These are phyloP conservation scores for Aethina tumida DNA, from an alignment of 1,140 invertebrate species.

Conservation along the genomic window DNA sequence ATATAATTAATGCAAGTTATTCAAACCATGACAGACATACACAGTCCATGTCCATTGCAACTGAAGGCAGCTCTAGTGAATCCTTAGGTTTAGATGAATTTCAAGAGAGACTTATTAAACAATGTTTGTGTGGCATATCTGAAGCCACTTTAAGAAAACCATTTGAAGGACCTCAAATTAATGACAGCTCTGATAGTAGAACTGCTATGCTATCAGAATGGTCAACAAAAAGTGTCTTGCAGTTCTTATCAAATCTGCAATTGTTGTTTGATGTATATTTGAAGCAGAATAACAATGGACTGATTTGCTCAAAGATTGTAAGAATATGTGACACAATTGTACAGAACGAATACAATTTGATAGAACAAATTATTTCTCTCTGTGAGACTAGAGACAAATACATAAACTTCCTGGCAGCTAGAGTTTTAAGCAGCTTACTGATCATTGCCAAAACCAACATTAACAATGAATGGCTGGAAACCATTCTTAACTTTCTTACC, in stretches of 20 bases:
- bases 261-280: slow-evolving; percentile 74
- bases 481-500: slow-evolving; percentile 56
- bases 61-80: neutral
- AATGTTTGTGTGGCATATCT: slow-evolving; percentile 68
- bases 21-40: slow-evolving; percentile 4
- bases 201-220: slow-evolving; percentile 53
- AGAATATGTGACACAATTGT: slow-evolving; percentile 70
- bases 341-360: slow-evolving; percentile 67
- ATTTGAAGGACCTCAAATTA: slow-evolving; percentile 53
- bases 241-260: slow-evolving; percentile 73
- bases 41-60: neutral
- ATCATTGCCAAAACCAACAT: slow-evolving; percentile 72
- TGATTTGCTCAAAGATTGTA: slow-evolving; percentile 67
- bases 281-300: slow-evolving; percentile 69
- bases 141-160: slow-evolving; percentile 57
- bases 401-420: slow-evolving; percentile 66
- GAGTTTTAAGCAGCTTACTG: slow-evolving; percentile 71
- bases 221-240: slow-evolving; percentile 58
- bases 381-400: slow-evolving; percentile 68
- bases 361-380: slow-evolving; percentile 72
- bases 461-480: slow-evolving; percentile 67
- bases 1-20: neutral
- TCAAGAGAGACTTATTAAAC: slow-evolving; percentile 53
- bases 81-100: slow-evolving; percentile 36
- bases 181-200: slow-evolving; percentile 39